phyloP scores from a whole-genome alignment of 2,888 invertebrate genomes.

The Drosophila leonis region DNA sequence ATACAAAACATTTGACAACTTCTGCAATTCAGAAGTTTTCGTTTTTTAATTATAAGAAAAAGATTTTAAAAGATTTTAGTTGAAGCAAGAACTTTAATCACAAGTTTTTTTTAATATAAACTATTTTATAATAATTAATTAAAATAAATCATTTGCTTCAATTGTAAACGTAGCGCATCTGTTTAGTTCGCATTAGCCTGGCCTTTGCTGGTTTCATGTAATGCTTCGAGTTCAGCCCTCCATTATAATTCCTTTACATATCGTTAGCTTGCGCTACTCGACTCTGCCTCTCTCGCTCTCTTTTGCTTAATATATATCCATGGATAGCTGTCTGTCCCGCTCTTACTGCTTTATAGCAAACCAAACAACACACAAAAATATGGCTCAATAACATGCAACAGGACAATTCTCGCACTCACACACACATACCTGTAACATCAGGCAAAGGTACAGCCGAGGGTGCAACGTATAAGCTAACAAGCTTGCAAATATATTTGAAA shows the following conservation, averaged over 20 bases:
- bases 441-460: slow-evolving; percentile 45
- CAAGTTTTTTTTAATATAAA: too few relatives aligned
- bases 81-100: too few relatives aligned
- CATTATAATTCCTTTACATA: slow-evolving; percentile 58
- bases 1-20: too few relatives aligned
- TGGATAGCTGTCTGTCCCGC: slow-evolving; percentile 14
- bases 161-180: slow-evolving; percentile 16
- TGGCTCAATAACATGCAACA: slow-evolving; percentile 80
- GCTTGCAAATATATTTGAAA: slow-evolving; percentile 74
- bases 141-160: too few relatives aligned
- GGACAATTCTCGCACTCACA: slow-evolving; percentile 52
- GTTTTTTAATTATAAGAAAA: too few relatives aligned
- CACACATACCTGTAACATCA: slow-evolving; percentile 16
- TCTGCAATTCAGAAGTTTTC: too few relatives aligned
- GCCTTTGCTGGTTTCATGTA: not conserved
- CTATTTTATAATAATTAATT: too few relatives aligned
- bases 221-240: slow-evolving; percentile 16
- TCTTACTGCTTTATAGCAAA: slow-evolving; percentile 40
- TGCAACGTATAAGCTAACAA: slow-evolving; percentile 67
- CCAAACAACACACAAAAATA: slow-evolving; percentile 69
- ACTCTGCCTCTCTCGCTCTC: slow-evolving; percentile 10
- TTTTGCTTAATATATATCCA: not conserved
- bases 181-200: slow-evolving; percentile 8
- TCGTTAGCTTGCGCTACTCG: not conserved
- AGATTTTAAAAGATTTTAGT: too few relatives aligned